These are phyloP conservation scores for Takifugu flavidus DNA, from an alignment of 2,113 vertebrate species.

Conservation along the genomic window DNA sequence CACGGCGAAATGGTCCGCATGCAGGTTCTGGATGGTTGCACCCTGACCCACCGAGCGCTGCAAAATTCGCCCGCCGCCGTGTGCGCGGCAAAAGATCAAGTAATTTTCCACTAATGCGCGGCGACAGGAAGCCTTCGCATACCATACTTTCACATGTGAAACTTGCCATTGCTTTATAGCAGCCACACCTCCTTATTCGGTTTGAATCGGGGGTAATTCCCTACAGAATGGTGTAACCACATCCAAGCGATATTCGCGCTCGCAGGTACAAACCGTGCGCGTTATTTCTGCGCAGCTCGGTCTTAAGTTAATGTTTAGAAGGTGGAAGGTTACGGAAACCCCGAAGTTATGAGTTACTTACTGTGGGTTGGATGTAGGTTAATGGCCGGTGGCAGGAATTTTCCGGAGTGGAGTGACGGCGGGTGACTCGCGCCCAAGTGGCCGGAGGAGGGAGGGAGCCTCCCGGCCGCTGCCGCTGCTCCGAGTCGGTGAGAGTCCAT, in stretches of 20 bases:
- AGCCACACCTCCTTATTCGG: conserved; percentile 34
- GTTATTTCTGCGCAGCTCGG: conserved; percentile 40
- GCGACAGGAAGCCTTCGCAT: neutral
- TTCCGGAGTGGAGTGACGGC: conserved; percentile 84
- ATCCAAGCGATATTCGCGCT: conserved; percentile 24
- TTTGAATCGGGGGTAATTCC: conserved; percentile 15
- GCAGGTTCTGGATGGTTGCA: conserved; percentile 30
- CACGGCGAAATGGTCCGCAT: conserved; percentile 39
- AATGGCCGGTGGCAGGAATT: conserved; percentile 87
- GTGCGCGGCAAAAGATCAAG: conserved; percentile 16
- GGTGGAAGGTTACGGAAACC: neutral
- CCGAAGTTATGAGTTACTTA: conserved; percentile 69
- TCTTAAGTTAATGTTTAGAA: conserved; percentile 30
- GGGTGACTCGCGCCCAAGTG: conserved; percentile 83
- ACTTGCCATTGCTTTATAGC: conserved; percentile 35
- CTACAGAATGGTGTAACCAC: conserved; percentile 4
- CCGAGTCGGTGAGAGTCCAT: conserved; percentile 91
- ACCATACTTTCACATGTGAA: conserved; percentile 31
- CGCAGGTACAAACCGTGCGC: conserved; percentile 19
- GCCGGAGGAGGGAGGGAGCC: conserved; percentile 81
- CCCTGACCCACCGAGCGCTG: conserved; percentile 49
- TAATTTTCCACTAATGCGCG: conserved; percentile 37
- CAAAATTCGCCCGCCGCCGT: conserved; percentile 25
- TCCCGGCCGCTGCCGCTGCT: conserved; percentile 80
- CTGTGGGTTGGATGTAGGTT: conserved; percentile 89